A percentile compares a stretch with the other conserved stretches of the same genome.
These are phyloP conservation scores for Anas platyrhynchos DNA, from an alignment of 2,113 vertebrate species.

Conservation along the genomic window DNA sequence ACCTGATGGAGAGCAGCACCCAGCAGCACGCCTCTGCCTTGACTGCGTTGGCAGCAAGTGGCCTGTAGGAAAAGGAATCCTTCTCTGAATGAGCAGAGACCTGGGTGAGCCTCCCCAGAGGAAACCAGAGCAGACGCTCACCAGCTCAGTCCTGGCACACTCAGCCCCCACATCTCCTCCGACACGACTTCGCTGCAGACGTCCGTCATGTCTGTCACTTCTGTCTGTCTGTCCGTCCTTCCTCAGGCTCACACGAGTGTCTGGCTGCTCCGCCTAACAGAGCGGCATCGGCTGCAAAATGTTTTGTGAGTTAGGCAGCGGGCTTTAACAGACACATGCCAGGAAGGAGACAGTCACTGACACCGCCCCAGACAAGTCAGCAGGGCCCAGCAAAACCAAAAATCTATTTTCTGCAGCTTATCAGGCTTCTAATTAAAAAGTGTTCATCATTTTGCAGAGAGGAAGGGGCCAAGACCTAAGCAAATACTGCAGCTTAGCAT, in stretches of 20 bases:
- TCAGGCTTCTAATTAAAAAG: neutral
- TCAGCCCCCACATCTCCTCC: too few species aligned
- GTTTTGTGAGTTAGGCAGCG: neutral
- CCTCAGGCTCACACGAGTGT: rapidly evolving
- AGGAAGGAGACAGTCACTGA: neutral
- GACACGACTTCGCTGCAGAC: too few species aligned
- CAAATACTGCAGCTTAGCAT: neutral
- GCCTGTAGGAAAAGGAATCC: neutral
- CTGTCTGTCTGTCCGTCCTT: neutral
- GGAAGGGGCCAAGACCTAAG: neutral
- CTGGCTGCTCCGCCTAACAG: neutral
- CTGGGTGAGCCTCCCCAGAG: neutral
- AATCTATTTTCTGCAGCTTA: neutral
- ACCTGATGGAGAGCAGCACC: neutral
- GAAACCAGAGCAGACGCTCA: neutral
- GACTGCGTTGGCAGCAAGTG: neutral
- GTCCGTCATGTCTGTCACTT: too few species aligned
- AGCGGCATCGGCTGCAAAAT: neutral
- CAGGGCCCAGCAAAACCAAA: neutral
- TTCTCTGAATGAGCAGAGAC: neutral
- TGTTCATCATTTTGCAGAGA: neutral
- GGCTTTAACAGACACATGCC: neutral
- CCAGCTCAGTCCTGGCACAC: neutral
- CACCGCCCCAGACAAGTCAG: neutral
- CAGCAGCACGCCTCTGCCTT: neutral